Base-by-base conservation (phyloP, 2,888 invertebrate species). In the Muscina levida region DNA sequence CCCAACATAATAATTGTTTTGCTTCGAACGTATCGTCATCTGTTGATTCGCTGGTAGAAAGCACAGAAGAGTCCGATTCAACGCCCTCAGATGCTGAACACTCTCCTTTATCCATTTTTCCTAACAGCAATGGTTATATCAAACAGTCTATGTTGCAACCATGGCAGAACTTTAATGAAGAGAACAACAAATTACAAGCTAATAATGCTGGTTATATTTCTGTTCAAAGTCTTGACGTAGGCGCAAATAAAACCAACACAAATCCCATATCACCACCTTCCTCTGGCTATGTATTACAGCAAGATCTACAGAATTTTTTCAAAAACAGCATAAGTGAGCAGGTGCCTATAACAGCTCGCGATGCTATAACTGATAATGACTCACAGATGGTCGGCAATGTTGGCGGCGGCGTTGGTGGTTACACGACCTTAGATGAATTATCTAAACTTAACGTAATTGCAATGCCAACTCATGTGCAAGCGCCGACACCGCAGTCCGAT, bases 211-310 rank as follows among this genome's bases (percentile, higher is more conserved):
- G 72, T 24, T 81, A 81, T 57, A 68, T 77, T 46, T 57, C 74
- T 13, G 74, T 68, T 13, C 77, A 77, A 75, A 81, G 48, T 53
- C 72, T 81, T 8, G 42, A 31, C 15, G 13, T 22, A 19, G 26
- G 2, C 22, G 19, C 17, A 56, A 59, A 15, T 2, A 57, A 39
- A 17, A 44, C 46, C 72, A 19, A 44, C 37, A 2, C 44, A 6
- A n/a, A 68, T 10, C 26, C 53, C 37, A 56, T 42, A 42, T 4
- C 10, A 0, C 31, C 48, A 31, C 11, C 65, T 10, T 10, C 84
- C 6, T 82, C 78, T 44, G 87, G 85, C 3, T 87, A 88, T 82
- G 85, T 87, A 26, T 19, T 78, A 39, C 77, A 77, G 65, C 77
- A 81, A 72, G 81, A 81, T 44, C 65, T 81, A 13, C 74, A 65